Percentiles rank a stretch among this genome's conserved stretches.
phyloP scores from a whole-genome alignment of 2,888 invertebrate species.

The Diplolepis rosae region DNA sequence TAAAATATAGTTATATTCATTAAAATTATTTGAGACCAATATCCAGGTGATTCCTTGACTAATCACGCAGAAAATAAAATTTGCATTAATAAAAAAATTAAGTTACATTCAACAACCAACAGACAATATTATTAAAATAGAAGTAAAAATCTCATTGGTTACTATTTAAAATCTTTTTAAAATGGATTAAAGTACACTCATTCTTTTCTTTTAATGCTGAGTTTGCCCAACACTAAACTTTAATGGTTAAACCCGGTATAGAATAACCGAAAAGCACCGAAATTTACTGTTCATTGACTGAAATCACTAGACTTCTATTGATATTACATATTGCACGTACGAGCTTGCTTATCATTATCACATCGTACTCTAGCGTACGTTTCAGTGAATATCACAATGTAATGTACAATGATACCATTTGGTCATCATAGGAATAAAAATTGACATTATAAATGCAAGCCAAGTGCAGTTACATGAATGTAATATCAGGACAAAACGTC shows the following conservation, averaged over 20 bases:
- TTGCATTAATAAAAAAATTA: no score
- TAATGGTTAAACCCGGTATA: not conserved
- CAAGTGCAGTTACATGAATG: slow-evolving; percentile 7
- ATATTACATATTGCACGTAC: not conserved
- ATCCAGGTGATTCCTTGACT: no score
- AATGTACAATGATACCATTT: slow-evolving; percentile 25
- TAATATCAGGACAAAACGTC: slow-evolving; percentile 10
- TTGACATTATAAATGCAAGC: slow-evolving; percentile 16
- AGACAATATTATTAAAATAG: no score
- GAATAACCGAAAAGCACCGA: not conserved
- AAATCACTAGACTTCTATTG: slow-evolving; percentile 10
- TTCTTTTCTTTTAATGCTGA: no score
- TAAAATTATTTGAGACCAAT: no score
- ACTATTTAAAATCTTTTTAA: no score
- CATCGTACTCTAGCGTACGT: not conserved
- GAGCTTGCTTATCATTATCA: slow-evolving; percentile 14
- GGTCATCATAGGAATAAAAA: slow-evolving; percentile 19
- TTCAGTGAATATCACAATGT: slow-evolving; percentile 25
- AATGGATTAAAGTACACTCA: no score
- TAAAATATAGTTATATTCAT: no score
- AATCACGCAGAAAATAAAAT: no score
- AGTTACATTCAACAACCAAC: no score
- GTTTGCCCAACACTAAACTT: slow-evolving; percentile 23
- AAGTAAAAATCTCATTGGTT: no score
- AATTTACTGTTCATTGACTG: not conserved